Percentiles rank a stretch among this genome's conserved stretches.
Evolutionary conservation across 92 coral and sea anemone genomes (phyloP).

Genomic region (Epizoanthus stellaris): DNA sequence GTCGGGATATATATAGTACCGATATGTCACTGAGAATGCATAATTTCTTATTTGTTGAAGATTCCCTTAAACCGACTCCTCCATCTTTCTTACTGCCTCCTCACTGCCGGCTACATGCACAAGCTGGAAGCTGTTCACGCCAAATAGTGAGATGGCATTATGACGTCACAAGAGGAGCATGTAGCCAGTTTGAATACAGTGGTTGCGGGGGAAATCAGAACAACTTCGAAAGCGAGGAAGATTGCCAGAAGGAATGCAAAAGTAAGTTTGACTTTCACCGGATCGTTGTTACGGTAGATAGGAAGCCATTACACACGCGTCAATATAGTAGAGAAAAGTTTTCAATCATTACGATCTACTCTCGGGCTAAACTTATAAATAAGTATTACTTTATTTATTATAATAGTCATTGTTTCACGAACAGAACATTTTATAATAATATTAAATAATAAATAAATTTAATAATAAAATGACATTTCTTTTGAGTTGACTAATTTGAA

Average conservation of each 20-base stretch:
- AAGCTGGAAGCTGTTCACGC: constrained; percentile 74
- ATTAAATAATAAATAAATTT: too few relatives aligned
- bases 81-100: constrained; percentile 10
- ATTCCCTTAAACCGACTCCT: background rate
- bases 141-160: constrained; percentile 83
- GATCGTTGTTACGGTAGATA: background rate
- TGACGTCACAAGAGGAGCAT: constrained; percentile 55
- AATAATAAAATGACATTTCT: too few relatives aligned
- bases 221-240: constrained; percentile 70
- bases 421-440: too few relatives aligned
- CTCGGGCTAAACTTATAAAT: too few relatives aligned
- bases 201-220: constrained; percentile 93
- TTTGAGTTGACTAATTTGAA: too few relatives aligned
- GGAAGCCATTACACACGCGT: background rate
- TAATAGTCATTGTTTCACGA: too few relatives aligned
- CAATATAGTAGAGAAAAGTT: background rate
- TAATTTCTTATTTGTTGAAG: background rate
- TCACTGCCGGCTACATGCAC: constrained; percentile 61
- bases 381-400: too few relatives aligned
- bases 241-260: constrained; percentile 52
- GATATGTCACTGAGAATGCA: background rate
- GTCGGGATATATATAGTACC: too few relatives aligned
- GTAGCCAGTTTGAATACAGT: constrained; percentile 84
- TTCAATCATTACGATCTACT: background rate
- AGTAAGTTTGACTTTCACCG: background rate